Base-by-base conservation (phyloP, 2,888 invertebrate species). In the Erebia ligea region DNA sequence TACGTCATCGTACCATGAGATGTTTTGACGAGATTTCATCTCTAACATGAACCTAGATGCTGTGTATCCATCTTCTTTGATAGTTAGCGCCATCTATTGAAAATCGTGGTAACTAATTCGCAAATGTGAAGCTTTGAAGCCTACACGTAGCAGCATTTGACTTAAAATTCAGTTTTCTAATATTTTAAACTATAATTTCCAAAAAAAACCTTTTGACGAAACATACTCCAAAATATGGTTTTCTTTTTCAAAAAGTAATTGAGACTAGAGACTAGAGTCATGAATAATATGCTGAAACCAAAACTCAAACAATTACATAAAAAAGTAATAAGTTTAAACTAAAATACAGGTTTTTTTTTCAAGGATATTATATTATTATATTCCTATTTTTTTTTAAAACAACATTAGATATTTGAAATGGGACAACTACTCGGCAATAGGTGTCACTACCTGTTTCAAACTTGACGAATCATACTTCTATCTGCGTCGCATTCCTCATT, bases 371-470 rank as follows among this genome's bases (percentile, higher is more conserved):
- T 25, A 45, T 45, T 15, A 48, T 48, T 2, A 48, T 48, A 15
- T 15, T 48, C 0, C 2, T 10, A 11, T 45, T 45, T 45, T 45
- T 10, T 10, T 10, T 42, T 10, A 8, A 42, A 42, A 10, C 9
- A 8, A 42, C 9, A 0, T 4, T 13, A 3, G 13, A 45, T 13
- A 45, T 21, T 25, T 5, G 6, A 34, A 34, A 25, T 13, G 15
- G 1, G 13, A 25, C 15, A 8, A 11, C 58, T 58, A 58, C 34
- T 58, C 34, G 58, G 1, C 58, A 15, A 58, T 58, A 58, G 58
- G n/a, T 58, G 58, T 58, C 58, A 15, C 58, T 58, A 15, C 25
- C 9, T 58, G 58, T 34, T 15, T 58, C 25, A 25, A 34, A 58
- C 50, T 50, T 13, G 34, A 34, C 5, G 34, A 34, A 34, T 25